Conservation (phyloP, 2,797 vertebrate genomes). For the Enteromius anoplus region DNA sequence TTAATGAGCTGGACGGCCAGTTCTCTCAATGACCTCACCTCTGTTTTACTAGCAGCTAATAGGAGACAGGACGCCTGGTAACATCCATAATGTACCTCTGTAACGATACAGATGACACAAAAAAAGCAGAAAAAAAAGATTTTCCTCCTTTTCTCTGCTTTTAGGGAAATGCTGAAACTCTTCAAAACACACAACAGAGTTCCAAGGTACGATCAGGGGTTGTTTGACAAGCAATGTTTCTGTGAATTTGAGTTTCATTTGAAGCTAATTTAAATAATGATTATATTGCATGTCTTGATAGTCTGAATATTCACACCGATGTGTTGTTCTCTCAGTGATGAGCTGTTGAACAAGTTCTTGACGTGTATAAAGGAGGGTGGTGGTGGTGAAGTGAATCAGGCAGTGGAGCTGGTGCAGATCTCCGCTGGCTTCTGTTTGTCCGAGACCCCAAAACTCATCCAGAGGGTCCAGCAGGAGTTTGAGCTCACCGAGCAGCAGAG, state of each 20-base stretch:
- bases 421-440: conserved; percentile 81
- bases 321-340: conserved; percentile 67
- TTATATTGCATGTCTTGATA: neutral
- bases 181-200: conserved; percentile 84
- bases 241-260: neutral
- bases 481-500: conserved; percentile 81
- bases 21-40: conserved; percentile 69
- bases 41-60: conserved; percentile 81
- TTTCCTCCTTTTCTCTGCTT: conserved; percentile 27
- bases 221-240: neutral
- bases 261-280: neutral
- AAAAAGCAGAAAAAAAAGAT: neutral
- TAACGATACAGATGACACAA: neutral
- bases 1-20: conserved; percentile 70
- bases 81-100: conserved; percentile 35
- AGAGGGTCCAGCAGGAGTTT: conserved; percentile 75
- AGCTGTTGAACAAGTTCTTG: conserved; percentile 81
- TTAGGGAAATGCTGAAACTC: conserved; percentile 83
- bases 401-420: conserved; percentile 84
- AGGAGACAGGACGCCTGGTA: conserved; percentile 86
- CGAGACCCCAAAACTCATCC: conserved; percentile 71
- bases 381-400: conserved; percentile 65
- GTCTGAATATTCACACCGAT: too few species aligned
- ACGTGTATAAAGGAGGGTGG: conserved; percentile 66
- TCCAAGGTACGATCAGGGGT: conserved; percentile 78